Base-by-base conservation (phyloP, 2,888 invertebrate species). In the Ptychoptera albimana region DNA sequence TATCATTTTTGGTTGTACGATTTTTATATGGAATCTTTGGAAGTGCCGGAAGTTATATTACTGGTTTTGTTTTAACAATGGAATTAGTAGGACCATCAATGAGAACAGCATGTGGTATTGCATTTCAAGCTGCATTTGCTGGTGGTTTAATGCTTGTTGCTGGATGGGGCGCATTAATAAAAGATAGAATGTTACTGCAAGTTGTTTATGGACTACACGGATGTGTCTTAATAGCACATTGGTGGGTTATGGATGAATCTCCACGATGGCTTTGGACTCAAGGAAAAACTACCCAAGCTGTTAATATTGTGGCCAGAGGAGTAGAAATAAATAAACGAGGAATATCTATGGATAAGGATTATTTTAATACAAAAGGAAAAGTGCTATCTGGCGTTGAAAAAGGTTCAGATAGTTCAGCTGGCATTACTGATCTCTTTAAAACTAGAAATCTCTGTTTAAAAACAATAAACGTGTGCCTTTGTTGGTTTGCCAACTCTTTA, bases 241-340 rank as follows among this genome's bases (percentile, higher is more conserved):
- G 84, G 74, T 87, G 88, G 88, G 64, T 85, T 5, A 80, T 89
- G 74, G 87, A 88, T 53, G 88, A 89, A 66, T 88, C 87, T 8
- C 86, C 87, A 0, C 73, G 87, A 12, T 89, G 88, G 88, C 63
- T 88, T 8, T 88, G 88, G 87, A 77, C 80, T 32, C 84, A 87
- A 58, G 87, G 86, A 1, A 71, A 79, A 39, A 67, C 73, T 0
- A 71, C 72, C 42, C 82, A 87, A 62, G 79, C 87, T 0, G 73
- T 86, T 0, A 70, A 72, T 9, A 84, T 88, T 48, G 74, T 86
- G 5, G 72, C 77, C 51, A 82, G 74, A 56, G 87, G 78, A n/a
- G 60, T 85, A n/a, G 77, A 75, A 57, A 75, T 73, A 52, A 88
- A 88, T 58, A 72, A 72, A 37, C 77, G 74, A 32, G 67, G 72